Evolutionary conservation across 2,797 vertebrate genomes (phyloP).

Genomic region (Poeciliopsis turneri): DNA sequence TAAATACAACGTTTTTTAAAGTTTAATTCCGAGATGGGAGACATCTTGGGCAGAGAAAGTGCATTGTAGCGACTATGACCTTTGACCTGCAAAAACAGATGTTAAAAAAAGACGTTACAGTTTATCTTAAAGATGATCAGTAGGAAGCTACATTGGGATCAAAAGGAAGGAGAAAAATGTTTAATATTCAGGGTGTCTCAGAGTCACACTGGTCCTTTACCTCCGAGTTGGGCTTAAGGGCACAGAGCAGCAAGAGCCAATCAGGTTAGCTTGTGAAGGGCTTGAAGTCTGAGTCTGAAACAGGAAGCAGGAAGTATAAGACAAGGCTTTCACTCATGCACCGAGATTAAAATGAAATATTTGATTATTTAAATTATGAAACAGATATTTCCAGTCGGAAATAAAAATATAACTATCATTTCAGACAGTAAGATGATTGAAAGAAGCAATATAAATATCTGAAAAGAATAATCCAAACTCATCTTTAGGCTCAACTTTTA

Average conservation of each 20-base stretch:
- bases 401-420: not conserved
- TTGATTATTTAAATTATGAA: not conserved
- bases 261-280: slow-evolving; percentile 84
- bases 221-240: slow-evolving; percentile 60
- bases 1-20: slow-evolving; percentile 66
- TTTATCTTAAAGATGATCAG: slow-evolving; percentile 18
- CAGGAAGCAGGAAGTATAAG: slow-evolving; percentile 75
- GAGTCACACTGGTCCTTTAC: slow-evolving; percentile 72
- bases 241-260: slow-evolving; percentile 70
- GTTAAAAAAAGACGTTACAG: slow-evolving; percentile 47
- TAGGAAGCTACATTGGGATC: slow-evolving; percentile 18
- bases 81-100: slow-evolving; percentile 77
- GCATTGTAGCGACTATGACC: slow-evolving; percentile 63
- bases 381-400: not conserved
- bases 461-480: slow-evolving; percentile 51
- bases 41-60: slow-evolving; percentile 62
- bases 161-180: slow-evolving; percentile 8
- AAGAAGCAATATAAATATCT: not conserved
- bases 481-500: slow-evolving; percentile 65
- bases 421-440: not conserved
- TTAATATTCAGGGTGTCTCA: slow-evolving; percentile 17
- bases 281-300: slow-evolving; percentile 88
- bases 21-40: slow-evolving; percentile 68
- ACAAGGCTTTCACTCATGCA: slow-evolving; percentile 33
- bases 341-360: slow-evolving; percentile 1